These are phyloP conservation scores for Cataglyphis livida DNA, from an alignment of 2,888 invertebrate genomes.

Conservation along the genomic window DNA sequence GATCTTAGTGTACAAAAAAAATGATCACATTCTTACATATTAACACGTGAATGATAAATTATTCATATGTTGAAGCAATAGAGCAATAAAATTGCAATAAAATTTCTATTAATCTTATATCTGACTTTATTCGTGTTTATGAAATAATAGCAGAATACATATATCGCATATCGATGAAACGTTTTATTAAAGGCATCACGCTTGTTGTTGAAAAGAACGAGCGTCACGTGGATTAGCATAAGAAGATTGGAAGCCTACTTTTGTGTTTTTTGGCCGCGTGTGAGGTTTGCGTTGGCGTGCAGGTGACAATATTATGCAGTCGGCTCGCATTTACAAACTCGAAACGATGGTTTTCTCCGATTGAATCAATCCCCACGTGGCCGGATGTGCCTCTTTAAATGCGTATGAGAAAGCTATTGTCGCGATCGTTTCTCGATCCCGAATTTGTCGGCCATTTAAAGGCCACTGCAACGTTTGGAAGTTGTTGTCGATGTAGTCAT, in stretches of 20 bases:
- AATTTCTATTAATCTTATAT: background rate
- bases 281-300: constrained; percentile 46
- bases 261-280: constrained; percentile 61
- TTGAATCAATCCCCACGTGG: constrained; percentile 45
- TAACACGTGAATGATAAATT: background rate
- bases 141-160: background rate
- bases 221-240: constrained; percentile 72
- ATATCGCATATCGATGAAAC: background rate
- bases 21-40: background rate
- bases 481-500: background rate
- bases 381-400: constrained; percentile 58
- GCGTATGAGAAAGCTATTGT: constrained; percentile 27
- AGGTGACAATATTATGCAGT: constrained; percentile 52
- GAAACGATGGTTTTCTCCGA: constrained; percentile 61
- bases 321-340: constrained; percentile 63
- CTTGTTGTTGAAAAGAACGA: constrained; percentile 47
- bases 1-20: background rate
- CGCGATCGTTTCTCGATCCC: constrained; percentile 14
- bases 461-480: background rate
- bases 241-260: constrained; percentile 76
- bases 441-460: constrained; percentile 14
- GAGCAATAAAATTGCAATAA: background rate
- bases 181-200: background rate
- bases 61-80: background rate
- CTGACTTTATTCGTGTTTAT: background rate